Conservation (phyloP, 2,888 invertebrate genomes). For the Myopa tessellatipennis region DNA sequence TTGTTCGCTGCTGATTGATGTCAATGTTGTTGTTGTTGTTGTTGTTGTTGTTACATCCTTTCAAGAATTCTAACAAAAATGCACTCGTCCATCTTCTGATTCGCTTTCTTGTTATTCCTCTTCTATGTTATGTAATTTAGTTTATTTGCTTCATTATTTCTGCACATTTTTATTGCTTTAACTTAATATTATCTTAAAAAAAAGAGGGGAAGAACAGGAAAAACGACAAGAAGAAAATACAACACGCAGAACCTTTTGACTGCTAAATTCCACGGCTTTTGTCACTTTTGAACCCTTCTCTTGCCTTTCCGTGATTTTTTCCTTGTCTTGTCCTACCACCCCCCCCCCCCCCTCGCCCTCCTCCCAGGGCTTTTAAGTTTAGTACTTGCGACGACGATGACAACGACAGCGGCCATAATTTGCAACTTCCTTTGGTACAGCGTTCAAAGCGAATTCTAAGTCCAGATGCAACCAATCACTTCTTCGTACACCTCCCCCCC, state of each 20-base stretch:
- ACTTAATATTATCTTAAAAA: background rate
- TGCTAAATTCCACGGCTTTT: background rate
- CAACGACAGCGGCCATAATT: slow-evolving; percentile 8
- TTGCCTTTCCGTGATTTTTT: background rate
- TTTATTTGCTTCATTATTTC: too few relatives aligned
- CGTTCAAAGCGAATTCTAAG: slow-evolving; percentile 11
- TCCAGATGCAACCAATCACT: too few relatives aligned
- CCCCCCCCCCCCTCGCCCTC: background rate
- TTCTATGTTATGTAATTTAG: too few relatives aligned
- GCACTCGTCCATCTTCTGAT: too few relatives aligned
- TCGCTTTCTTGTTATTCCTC: too few relatives aligned
- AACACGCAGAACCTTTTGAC: background rate
- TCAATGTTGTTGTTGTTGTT: too few relatives aligned
- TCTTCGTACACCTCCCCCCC: too few relatives aligned
- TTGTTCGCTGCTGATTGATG: too few relatives aligned
- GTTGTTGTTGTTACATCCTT: too few relatives aligned
- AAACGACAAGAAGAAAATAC: background rate
- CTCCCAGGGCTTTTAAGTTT: background rate
- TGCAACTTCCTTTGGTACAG: slow-evolving; percentile 17
- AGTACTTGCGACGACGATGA: background rate
- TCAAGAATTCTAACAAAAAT: too few relatives aligned
- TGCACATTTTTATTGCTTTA: too few relatives aligned
- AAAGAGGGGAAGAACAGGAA: background rate
- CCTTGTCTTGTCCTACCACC: background rate
- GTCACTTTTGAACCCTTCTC: background rate